Conservation (phyloP, 37 sponge, comb jelly and placozoan genomes). For the Mnemiopsis leidyi region DNA sequence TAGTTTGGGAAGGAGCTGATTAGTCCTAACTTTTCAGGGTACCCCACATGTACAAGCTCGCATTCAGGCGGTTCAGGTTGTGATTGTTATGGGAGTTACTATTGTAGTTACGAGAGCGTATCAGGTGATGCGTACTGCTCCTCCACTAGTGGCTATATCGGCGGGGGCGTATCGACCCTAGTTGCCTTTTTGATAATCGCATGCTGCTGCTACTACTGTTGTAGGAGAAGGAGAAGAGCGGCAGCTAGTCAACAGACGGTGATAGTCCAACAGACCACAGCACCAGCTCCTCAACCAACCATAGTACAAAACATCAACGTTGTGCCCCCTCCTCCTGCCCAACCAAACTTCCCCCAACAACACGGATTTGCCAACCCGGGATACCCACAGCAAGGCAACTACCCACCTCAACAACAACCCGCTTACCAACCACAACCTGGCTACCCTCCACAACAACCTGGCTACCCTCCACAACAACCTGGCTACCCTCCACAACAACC, state of each 20-base stretch:
- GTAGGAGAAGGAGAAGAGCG: background rate
- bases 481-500: background rate
- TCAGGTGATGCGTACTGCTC: background rate
- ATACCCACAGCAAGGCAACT: background rate
- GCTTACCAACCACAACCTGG: background rate
- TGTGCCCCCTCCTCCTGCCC: background rate
- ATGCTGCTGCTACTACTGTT: background rate
- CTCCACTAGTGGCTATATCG: background rate
- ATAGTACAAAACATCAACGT: background rate
- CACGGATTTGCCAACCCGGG: background rate
- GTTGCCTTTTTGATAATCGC: background rate
- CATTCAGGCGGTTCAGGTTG: background rate
- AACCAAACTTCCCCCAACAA: background rate
- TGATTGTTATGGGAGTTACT: background rate
- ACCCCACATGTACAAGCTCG: background rate
- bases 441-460: background rate
- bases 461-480: background rate
- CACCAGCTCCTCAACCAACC: background rate
- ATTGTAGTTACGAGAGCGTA: background rate
- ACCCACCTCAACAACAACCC: background rate
- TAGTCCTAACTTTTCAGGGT: background rate
- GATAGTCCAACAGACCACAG: background rate
- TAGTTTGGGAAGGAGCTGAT: too few species aligned
- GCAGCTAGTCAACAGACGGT: background rate
- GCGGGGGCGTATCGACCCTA: background rate